Conservation (phyloP, 1,140 invertebrate genomes). For the Eubasilissa regina region DNA sequence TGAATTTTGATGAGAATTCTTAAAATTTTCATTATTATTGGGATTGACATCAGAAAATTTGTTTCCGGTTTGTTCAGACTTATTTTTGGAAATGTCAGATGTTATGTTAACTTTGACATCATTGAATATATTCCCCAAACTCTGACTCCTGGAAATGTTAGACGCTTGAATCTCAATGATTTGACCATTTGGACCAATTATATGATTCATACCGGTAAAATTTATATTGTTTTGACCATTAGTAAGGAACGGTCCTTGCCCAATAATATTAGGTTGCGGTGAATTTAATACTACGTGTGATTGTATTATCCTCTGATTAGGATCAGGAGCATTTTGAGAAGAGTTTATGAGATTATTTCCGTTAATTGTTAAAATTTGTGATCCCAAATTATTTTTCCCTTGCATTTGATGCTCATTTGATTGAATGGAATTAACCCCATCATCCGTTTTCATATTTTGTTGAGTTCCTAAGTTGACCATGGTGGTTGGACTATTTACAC, state of each 20-base stretch:
- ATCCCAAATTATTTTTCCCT: slow-evolving; percentile 39
- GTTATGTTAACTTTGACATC: slow-evolving; percentile 38
- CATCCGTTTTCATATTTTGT: slow-evolving; percentile 34
- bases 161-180: slow-evolving; percentile 73
- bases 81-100: slow-evolving; percentile 23
- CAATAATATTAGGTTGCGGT: slow-evolving; percentile 40
- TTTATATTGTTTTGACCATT: slow-evolving; percentile 32
- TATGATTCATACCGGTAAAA: slow-evolving; percentile 63
- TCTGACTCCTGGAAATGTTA: slow-evolving; percentile 63
- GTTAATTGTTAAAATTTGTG: slow-evolving; percentile 54
- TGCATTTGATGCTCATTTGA: slow-evolving; percentile 44
- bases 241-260: not conserved
- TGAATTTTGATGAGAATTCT: slow-evolving; percentile 37
- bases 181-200: slow-evolving; percentile 73
- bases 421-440: not conserved
- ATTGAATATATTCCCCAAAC: slow-evolving; percentile 49
- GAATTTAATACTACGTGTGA: slow-evolving; percentile 52
- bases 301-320: slow-evolving; percentile 49
- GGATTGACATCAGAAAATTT: slow-evolving; percentile 26
- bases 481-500: slow-evolving; percentile 26
- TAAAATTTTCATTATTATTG: slow-evolving; percentile 18
- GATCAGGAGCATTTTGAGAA: slow-evolving; percentile 25
- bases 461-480: slow-evolving; percentile 36
- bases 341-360: slow-evolving; percentile 40
- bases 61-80: slow-evolving; percentile 1